Conservation (phyloP, 2,797 vertebrate genomes). For the Taeniopygia guttata region DNA sequence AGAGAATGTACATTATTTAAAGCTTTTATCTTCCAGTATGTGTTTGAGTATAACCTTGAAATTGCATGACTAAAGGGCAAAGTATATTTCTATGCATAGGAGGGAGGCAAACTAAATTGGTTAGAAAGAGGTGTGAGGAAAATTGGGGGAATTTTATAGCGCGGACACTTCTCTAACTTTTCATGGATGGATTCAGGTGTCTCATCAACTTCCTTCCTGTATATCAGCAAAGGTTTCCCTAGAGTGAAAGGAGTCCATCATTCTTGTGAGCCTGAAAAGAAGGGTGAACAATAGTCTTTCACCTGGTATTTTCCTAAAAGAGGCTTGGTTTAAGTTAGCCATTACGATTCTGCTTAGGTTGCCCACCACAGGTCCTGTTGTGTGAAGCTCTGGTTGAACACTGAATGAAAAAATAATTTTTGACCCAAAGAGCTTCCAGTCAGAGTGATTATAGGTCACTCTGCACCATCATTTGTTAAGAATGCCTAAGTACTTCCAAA, state of each 20-base stretch:
- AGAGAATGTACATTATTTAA: constrained; percentile 49
- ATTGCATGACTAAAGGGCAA: constrained; percentile 44
- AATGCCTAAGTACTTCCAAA: background rate
- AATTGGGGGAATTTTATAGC: background rate
- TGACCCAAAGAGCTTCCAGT: background rate
- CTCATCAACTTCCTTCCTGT: background rate
- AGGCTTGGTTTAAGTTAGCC: background rate
- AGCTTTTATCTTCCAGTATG: constrained; percentile 59
- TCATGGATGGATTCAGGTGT: background rate
- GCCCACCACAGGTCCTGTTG: background rate
- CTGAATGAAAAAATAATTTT: background rate
- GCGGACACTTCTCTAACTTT: background rate
- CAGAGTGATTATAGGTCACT: background rate
- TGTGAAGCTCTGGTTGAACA: background rate
- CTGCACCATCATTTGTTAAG: background rate
- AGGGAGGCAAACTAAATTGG: constrained; percentile 14
- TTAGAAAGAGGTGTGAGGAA: constrained; percentile 13
- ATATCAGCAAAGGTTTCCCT: background rate
- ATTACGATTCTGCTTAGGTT: background rate
- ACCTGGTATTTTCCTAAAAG: background rate
- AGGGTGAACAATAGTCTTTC: background rate
- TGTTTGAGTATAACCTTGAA: constrained; percentile 71
- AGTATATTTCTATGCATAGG: constrained; percentile 20
- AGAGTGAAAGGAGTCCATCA: background rate
- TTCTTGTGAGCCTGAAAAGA: background rate